Conservation (phyloP, 1,140 invertebrate species). For the Eufriesea mexicana region DNA sequence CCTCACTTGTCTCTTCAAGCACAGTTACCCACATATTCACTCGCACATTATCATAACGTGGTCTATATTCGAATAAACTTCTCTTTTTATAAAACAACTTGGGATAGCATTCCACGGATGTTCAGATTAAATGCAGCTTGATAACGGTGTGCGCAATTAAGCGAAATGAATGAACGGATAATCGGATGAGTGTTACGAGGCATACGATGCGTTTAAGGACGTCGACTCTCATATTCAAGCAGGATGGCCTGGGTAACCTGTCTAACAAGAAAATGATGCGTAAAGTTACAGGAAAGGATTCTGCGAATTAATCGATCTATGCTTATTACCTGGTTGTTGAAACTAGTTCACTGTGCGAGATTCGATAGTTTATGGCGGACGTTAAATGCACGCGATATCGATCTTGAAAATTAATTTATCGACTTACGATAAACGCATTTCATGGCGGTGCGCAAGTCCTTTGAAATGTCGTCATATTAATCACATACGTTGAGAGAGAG, state of each 20-base stretch:
- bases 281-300: not conserved
- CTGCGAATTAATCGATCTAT: slow-evolving; percentile 19
- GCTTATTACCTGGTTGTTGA: not conserved
- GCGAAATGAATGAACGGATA: slow-evolving; percentile 40
- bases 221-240: slow-evolving; percentile 5
- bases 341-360: not conserved
- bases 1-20: not conserved
- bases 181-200: slow-evolving; percentile 11
- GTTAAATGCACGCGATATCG: not conserved
- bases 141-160: slow-evolving; percentile 37
- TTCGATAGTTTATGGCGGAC: not conserved
- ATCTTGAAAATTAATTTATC: slow-evolving; percentile 9
- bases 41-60: not conserved
- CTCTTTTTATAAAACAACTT: slow-evolving; percentile 1
- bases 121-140: not conserved
- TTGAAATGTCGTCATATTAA: not conserved
- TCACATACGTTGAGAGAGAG: not conserved
- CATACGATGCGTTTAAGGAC: slow-evolving; percentile 30
- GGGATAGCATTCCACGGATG: not conserved
- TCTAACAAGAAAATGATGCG: slow-evolving; percentile 33
- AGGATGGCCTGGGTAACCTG: slow-evolving; percentile 24
- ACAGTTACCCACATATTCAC: slow-evolving; percentile 9
- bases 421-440: not conserved
- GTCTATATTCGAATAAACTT: not conserved
- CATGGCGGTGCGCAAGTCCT: not conserved